Evolutionary conservation across 2,113 vertebrate genomes (phyloP).

Genomic region (Pan paniscus): DNA sequence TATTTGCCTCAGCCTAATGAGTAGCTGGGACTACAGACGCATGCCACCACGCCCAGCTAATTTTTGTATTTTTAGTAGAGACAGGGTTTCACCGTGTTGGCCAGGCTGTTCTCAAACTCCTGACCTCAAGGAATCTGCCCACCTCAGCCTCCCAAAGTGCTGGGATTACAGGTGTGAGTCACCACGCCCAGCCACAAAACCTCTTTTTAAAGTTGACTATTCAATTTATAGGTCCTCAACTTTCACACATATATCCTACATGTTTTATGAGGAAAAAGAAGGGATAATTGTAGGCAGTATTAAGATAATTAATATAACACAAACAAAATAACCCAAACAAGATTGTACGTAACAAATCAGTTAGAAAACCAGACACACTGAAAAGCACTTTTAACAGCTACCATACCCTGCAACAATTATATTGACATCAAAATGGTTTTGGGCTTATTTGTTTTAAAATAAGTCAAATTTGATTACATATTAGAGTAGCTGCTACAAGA

Average conservation of each 20-base stretch:
- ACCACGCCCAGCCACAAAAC: not conserved
- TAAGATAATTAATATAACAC: not conserved
- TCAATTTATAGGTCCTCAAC: not conserved
- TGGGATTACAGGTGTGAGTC: too few species aligned
- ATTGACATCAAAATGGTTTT: not conserved
- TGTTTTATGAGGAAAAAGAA: not conserved
- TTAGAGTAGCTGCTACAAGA: not conserved
- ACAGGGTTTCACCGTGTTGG: too few species aligned
- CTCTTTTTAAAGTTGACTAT: not conserved
- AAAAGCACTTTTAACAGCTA: not conserved
- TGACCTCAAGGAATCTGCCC: too few species aligned
- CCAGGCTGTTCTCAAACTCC: too few species aligned
- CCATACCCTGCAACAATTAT: not conserved
- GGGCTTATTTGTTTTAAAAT: not conserved
- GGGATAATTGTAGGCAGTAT: not conserved
- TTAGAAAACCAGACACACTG: not conserved
- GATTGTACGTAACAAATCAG: not conserved
- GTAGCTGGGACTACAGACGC: too few species aligned
- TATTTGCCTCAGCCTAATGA: not conserved
- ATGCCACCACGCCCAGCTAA: too few species aligned
- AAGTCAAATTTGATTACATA: conserved; percentile 1
- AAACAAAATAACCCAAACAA: not conserved
- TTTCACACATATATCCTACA: not conserved
- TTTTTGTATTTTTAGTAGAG: too few species aligned
- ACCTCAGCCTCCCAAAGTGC: too few species aligned